Evolutionary conservation across 2,888 invertebrate species (phyloP).

Genomic region (Brenthis hecate): DNA sequence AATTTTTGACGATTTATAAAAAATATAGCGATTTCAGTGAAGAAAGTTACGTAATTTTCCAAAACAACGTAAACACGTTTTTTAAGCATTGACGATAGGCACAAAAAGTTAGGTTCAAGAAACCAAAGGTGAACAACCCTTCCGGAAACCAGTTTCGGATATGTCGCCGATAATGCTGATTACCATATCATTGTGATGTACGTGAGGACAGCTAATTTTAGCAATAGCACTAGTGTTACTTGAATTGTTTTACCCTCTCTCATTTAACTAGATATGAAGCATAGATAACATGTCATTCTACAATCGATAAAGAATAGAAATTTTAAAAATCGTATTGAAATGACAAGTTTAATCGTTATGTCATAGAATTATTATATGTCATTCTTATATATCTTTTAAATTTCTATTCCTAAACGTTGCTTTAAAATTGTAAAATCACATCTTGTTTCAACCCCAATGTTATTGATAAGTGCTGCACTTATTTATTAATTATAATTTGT

Average conservation of each 20-base stretch:
- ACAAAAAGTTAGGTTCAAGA: slow-evolving; percentile 43
- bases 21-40: slow-evolving; percentile 16
- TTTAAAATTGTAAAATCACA: too few species aligned
- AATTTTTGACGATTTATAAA: slow-evolving; percentile 2
- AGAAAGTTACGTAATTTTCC: slow-evolving; percentile 17
- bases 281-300: too few species aligned
- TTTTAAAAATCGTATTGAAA: too few species aligned
- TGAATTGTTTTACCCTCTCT: neutral
- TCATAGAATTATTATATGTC: too few species aligned
- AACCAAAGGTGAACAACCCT: slow-evolving; percentile 47
- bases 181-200: slow-evolving; percentile 45
- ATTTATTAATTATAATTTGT: too few species aligned
- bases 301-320: too few species aligned
- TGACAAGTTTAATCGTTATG: too few species aligned
- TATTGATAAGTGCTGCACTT: too few species aligned
- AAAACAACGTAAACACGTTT: slow-evolving; percentile 35
- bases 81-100: slow-evolving; percentile 34
- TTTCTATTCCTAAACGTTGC: too few species aligned
- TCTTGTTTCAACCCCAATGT: too few species aligned
- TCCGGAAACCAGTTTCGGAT: slow-evolving; percentile 45
- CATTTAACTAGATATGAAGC: neutral
- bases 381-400: too few species aligned
- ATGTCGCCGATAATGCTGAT: slow-evolving; percentile 47
- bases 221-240: slow-evolving; percentile 1
- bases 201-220: slow-evolving; percentile 22